These are phyloP conservation scores for Rallus crepitans DNA, from an alignment of 2,797 vertebrate genomes.

Conservation along the genomic window DNA sequence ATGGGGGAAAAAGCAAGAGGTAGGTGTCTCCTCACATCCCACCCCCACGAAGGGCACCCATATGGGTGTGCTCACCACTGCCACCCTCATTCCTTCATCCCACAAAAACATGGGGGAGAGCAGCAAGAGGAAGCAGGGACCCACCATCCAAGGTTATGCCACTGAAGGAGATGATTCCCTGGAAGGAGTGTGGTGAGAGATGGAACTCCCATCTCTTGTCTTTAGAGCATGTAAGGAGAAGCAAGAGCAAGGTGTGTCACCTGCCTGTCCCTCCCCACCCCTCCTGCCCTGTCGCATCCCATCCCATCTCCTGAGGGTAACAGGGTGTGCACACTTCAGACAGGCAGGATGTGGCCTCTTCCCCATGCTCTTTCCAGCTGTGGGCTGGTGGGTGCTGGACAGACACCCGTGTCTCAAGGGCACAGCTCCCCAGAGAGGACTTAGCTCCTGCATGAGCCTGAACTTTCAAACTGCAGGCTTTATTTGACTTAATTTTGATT, in stretches of 20 bases:
- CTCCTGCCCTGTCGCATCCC: background rate
- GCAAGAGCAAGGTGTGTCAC: background rate
- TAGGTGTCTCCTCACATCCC: background rate
- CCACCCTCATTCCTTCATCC: background rate
- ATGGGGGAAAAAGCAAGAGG: background rate
- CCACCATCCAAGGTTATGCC: too few species aligned
- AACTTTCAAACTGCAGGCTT: conserved; percentile 39
- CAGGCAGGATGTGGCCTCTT: background rate
- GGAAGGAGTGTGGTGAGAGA: background rate
- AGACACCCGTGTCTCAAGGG: background rate
- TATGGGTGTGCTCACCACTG: background rate
- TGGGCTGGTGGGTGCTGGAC: accelerated
- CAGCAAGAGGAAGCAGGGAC: background rate
- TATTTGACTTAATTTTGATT: conserved; percentile 67
- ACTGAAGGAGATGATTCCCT: background rate
- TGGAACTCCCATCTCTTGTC: background rate
- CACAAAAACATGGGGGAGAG: background rate
- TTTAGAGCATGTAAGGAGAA: background rate
- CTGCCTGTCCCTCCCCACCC: background rate
- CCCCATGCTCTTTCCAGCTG: accelerated
- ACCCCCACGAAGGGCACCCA: background rate
- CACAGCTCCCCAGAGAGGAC: background rate
- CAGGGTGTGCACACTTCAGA: background rate
- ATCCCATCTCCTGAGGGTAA: background rate
- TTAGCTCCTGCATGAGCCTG: background rate